Percentiles rank a stretch among this genome's conserved stretches.
Conservation (phyloP, 1,140 invertebrate genomes). For the Bursaphelenchus mucronatus region DNA sequence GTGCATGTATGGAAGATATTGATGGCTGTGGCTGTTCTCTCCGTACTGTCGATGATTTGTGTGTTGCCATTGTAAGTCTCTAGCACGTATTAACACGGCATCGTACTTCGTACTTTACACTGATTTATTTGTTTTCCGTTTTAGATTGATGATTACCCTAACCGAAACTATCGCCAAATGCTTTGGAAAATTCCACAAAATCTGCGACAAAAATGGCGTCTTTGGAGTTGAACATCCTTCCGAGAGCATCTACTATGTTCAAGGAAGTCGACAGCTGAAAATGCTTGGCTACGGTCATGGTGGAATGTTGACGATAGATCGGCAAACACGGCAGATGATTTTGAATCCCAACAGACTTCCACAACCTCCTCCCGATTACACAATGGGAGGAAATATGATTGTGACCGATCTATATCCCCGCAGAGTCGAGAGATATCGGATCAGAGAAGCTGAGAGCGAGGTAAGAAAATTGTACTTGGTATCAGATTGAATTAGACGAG, state of each 20-base stretch:
- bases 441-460: conserved; percentile 5
- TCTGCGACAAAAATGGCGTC: conserved; percentile 40
- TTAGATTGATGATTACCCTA: conserved; percentile 39
- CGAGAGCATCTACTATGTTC: conserved; percentile 45
- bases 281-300: conserved; percentile 17
- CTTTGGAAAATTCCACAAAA: conserved; percentile 17
- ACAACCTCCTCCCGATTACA: conserved; percentile 7
- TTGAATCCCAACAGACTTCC: conserved; percentile 7
- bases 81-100: conserved; percentile 17
- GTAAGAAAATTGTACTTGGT: conserved; percentile 1
- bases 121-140: conserved; percentile 5
- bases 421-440: conserved; percentile 13
- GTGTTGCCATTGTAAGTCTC: conserved; percentile 33
- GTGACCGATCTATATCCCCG: neutral
- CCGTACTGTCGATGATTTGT: conserved; percentile 26
- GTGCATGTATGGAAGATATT: conserved; percentile 38
- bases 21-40: conserved; percentile 18
- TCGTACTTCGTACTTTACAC: neutral
- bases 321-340: conserved; percentile 20
- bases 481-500: conserved; percentile 6
- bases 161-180: conserved; percentile 28
- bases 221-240: conserved; percentile 32
- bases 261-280: conserved; percentile 17
- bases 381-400: neutral
- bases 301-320: conserved; percentile 17